These are phyloP conservation scores for Gymnoscopelus microlampas DNA, from an alignment of 2,797 vertebrate genomes.

Conservation along the genomic window DNA sequence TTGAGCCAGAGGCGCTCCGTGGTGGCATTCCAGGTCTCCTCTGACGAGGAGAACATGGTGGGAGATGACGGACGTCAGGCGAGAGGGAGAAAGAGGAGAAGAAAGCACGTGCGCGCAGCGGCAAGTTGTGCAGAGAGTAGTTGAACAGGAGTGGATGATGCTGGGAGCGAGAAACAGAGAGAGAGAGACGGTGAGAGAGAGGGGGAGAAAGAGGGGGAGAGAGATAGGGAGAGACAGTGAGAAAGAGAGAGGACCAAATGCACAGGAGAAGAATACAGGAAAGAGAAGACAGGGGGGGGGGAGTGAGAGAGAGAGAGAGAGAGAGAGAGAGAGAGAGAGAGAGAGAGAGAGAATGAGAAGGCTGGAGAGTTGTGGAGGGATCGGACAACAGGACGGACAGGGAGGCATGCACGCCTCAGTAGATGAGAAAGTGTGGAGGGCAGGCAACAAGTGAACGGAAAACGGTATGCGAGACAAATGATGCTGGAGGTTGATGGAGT, in stretches of 20 bases:
- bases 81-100: conserved; percentile 10
- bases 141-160: neutral
- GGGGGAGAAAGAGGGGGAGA: neutral
- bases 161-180: neutral
- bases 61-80: conserved; percentile 2
- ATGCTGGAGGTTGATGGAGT: no score
- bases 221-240: neutral
- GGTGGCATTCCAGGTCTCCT: conserved; percentile 75
- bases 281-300: neutral
- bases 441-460: no score
- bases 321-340: conserved; percentile 8
- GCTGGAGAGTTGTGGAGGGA: neutral
- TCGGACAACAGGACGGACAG: neutral
- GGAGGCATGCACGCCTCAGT: neutral
- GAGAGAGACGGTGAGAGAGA: neutral
- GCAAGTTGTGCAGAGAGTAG: no score
- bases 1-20: conserved; percentile 69
- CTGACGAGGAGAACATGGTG: conserved; percentile 55
- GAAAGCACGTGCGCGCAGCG: no score
- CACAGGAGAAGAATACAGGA: neutral
- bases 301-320: conserved; percentile 12
- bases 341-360: conserved; percentile 14
- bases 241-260: neutral
- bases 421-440: neutral
- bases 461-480: no score